A percentile compares a stretch with the other conserved stretches of the same genome.
Conservation (phyloP, 1,140 invertebrate genomes). For the Temnothorax curvispinosus region DNA sequence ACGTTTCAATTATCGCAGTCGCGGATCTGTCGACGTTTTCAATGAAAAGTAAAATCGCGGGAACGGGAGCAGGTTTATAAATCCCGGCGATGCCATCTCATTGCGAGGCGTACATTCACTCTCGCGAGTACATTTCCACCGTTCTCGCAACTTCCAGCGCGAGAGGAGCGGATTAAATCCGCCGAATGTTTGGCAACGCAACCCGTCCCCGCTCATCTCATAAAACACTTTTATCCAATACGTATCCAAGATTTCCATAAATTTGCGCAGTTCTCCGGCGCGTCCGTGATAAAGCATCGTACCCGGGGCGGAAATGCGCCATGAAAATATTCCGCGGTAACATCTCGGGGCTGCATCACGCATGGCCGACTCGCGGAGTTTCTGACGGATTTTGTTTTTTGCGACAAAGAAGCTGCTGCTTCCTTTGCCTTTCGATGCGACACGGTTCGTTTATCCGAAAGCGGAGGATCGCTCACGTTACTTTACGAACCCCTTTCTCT, state of each 20-base stretch:
- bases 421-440: slow-evolving; percentile 11
- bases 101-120: slow-evolving; percentile 25
- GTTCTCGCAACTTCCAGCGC: slow-evolving; percentile 18
- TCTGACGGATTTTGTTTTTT: slow-evolving; percentile 56
- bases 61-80: slow-evolving; percentile 13
- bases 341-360: neutral
- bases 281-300: slow-evolving; percentile 36
- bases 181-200: slow-evolving; percentile 51
- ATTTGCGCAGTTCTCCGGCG: slow-evolving; percentile 34
- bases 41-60: slow-evolving; percentile 47
- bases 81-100: slow-evolving; percentile 42
- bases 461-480: slow-evolving; percentile 46
- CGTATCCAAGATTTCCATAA: slow-evolving; percentile 60
- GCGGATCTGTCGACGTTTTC: neutral
- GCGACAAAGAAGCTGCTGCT: slow-evolving; percentile 51
- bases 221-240: slow-evolving; percentile 61
- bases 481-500: slow-evolving; percentile 37
- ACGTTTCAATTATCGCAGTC: slow-evolving; percentile 45
- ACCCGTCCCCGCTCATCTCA: slow-evolving; percentile 18
- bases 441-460: slow-evolving; percentile 38
- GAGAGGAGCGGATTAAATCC: slow-evolving; percentile 46
- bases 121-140: slow-evolving; percentile 33
- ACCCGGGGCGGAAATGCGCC: slow-evolving; percentile 4
- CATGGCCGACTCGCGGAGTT: slow-evolving; percentile 19
- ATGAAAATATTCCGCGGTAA: slow-evolving; percentile 39